Conservation (phyloP, 2,797 vertebrate species). For the Bufotes viridis region DNA sequence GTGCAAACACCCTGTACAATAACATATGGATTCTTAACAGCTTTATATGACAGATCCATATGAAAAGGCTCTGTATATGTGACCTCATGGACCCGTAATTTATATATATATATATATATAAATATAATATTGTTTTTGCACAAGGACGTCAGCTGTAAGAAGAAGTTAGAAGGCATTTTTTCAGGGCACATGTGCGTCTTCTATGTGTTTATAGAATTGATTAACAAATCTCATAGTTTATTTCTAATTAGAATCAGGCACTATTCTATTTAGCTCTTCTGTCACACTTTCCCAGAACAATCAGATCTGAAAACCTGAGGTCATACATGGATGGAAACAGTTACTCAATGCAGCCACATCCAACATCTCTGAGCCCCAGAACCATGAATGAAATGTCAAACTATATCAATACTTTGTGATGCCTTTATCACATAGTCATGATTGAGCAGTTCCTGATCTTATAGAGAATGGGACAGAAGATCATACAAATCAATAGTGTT, state of each 20-base stretch:
- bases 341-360: neutral
- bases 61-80: neutral
- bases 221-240: conserved; percentile 26
- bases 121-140: neutral
- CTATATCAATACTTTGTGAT: neutral
- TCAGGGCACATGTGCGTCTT: neutral
- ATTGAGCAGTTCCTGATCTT: neutral
- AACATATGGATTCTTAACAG: too few relatives aligned
- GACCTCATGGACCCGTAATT: neutral
- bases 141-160: neutral
- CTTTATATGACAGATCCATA: neutral
- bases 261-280: neutral
- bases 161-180: neutral
- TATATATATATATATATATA: neutral
- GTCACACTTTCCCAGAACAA: conserved; percentile 1
- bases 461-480: neutral
- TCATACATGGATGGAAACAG: neutral
- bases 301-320: conserved; percentile 1
- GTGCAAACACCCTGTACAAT: too few relatives aligned
- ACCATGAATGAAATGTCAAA: conserved; percentile 8
- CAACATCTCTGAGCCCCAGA: neutral
- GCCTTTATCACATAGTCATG: neutral
- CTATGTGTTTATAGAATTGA: conserved; percentile 1
- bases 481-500: neutral
- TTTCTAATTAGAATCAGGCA: conserved; percentile 33